These are phyloP conservation scores for Drosophila yooni DNA, from an alignment of 2,888 invertebrate genomes.

Conservation along the genomic window DNA sequence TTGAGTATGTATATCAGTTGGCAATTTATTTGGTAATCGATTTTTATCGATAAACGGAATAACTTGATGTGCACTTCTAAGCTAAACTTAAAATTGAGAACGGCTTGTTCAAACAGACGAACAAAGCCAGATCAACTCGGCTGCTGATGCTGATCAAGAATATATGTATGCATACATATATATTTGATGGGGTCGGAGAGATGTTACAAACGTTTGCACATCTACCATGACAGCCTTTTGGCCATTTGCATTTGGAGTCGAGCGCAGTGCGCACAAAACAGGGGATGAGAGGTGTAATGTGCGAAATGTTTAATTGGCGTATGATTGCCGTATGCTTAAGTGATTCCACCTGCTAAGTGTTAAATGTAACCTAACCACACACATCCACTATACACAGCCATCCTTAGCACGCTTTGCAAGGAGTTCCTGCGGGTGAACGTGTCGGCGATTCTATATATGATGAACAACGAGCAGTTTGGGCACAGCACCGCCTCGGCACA, in stretches of 20 bases:
- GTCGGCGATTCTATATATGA: slow-evolving; percentile 96
- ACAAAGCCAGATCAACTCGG: background rate
- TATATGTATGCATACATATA: background rate
- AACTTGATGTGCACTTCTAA: no score
- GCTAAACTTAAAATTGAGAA: background rate
- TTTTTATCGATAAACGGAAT: background rate
- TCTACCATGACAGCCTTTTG: background rate
- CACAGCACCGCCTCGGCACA: slow-evolving; percentile 97
- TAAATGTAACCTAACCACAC: background rate
- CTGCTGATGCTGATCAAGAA: background rate
- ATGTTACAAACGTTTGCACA: background rate
- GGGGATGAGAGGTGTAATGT: background rate
- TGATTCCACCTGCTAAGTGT: slow-evolving; percentile 46
- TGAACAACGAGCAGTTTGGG: slow-evolving; percentile 97
- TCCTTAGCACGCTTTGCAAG: slow-evolving; percentile 94
- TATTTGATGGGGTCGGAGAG: background rate
- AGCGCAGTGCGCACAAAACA: background rate
- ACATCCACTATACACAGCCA: slow-evolving; percentile 87
- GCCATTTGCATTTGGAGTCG: background rate
- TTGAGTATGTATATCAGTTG: background rate
- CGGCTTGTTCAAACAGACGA: background rate
- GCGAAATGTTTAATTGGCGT: background rate
- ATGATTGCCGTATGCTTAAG: slow-evolving; percentile 12
- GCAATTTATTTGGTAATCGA: background rate
- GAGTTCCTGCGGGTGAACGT: slow-evolving; percentile 95